These are phyloP conservation scores for Agrilus mali DNA, from an alignment of 2,888 invertebrate species.

Conservation along the genomic window DNA sequence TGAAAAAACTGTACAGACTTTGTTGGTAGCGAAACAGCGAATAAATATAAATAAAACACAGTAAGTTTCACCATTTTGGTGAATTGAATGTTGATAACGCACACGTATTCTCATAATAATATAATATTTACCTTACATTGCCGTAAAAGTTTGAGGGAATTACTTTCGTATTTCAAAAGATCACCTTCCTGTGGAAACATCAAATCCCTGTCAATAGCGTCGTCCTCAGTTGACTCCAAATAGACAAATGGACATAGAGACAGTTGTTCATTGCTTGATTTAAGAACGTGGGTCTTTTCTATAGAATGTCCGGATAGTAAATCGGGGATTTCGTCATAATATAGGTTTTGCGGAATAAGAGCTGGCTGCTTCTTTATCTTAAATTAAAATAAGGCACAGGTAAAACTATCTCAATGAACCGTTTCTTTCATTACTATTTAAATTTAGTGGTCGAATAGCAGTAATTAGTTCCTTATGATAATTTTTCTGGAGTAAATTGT, in stretches of 20 bases:
- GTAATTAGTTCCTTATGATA: no score
- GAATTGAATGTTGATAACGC: no score
- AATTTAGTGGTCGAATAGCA: no score
- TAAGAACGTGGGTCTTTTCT: conserved; percentile 32
- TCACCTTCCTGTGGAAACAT: conserved; percentile 46
- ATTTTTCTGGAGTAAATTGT: no score
- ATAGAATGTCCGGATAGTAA: conserved; percentile 33
- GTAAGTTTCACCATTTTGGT: no score
- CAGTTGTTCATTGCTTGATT: conserved; percentile 31
- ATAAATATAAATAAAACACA: no score
- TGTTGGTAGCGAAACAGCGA: no score
- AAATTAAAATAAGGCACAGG: no score
- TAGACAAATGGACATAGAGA: conserved; percentile 35
- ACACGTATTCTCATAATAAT: no score
- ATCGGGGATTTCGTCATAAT: conserved; percentile 31
- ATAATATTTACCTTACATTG: conserved; percentile 29
- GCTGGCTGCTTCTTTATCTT: conserved; percentile 28
- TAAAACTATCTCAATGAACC: no score
- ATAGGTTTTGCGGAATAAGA: conserved; percentile 29
- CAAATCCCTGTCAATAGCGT: conserved; percentile 40
- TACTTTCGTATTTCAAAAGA: conserved; percentile 47
- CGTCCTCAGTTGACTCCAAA: conserved; percentile 18
- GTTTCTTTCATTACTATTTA: no score
- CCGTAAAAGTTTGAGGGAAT: conserved; percentile 44
- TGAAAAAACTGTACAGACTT: no score